Conservation (phyloP, 2,888 invertebrate genomes). For the Seira ritae region DNA sequence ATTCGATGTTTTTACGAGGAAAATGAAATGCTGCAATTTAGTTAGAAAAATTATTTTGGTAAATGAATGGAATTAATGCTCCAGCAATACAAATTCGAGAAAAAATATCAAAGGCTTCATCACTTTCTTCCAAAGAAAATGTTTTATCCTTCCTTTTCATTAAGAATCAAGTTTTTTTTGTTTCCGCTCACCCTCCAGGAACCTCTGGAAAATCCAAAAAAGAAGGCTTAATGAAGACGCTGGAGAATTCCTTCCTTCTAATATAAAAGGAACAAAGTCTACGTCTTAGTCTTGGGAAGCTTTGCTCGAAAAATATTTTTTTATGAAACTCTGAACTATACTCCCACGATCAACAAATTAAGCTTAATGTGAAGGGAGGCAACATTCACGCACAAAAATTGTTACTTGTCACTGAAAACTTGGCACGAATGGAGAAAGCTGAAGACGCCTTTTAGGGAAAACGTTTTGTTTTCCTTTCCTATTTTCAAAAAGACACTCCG, state of each 20-base stretch:
- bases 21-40: background rate
- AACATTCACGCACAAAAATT: too few relatives aligned
- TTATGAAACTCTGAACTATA: too few relatives aligned
- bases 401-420: background rate
- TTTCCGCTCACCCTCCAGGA: background rate
- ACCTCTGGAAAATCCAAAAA: background rate
- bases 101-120: too few relatives aligned
- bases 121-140: too few relatives aligned
- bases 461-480: background rate
- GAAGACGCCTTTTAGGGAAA: background rate
- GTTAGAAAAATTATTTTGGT: background rate
- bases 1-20: background rate
- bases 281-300: too few relatives aligned
- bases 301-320: too few relatives aligned
- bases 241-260: background rate
- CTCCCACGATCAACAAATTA: background rate
- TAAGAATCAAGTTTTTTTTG: background rate
- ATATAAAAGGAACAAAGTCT: too few relatives aligned
- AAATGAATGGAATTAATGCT: too few relatives aligned
- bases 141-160: too few relatives aligned
- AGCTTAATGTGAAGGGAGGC: too few relatives aligned
- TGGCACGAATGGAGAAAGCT: background rate
- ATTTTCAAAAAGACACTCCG: background rate
- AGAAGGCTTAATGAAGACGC: slow-evolving; percentile 2
- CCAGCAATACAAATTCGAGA: too few relatives aligned